These are phyloP conservation scores for Pyrochroa serraticornis DNA, from an alignment of 2,888 invertebrate genomes.

Conservation along the genomic window DNA sequence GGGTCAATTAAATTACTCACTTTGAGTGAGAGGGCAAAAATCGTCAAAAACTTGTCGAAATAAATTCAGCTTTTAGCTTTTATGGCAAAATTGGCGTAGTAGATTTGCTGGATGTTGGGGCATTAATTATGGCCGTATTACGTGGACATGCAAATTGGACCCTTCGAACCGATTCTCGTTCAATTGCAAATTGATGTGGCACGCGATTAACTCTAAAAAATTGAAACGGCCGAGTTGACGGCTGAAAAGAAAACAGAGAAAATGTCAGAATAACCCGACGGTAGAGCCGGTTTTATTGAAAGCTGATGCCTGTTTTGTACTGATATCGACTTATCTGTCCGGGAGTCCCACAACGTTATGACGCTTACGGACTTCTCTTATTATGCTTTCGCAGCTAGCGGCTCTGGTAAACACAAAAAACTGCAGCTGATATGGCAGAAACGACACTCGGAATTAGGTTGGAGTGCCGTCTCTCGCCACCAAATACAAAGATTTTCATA, in stretches of 20 bases:
- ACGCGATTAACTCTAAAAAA: slow-evolving; percentile 4
- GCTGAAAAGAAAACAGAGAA: slow-evolving; percentile 11
- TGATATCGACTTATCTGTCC: slow-evolving; percentile 37
- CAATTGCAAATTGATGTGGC: background rate
- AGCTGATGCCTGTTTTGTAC: slow-evolving; percentile 33
- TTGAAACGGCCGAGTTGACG: background rate
- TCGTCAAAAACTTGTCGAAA: no score
- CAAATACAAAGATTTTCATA: no score
- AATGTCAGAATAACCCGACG: slow-evolving; percentile 18
- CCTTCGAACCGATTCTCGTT: background rate
- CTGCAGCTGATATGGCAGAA: no score
- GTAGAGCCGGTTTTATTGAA: slow-evolving; percentile 30
- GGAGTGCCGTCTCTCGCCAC: no score
- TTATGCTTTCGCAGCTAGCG: slow-evolving; percentile 24
- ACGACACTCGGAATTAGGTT: no score
- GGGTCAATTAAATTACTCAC: no score
- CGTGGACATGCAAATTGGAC: no score
- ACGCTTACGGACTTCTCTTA: slow-evolving; percentile 26
- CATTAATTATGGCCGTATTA: no score
- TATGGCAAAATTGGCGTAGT: no score
- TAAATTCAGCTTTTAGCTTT: no score
- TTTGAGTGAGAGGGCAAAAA: no score
- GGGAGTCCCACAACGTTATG: slow-evolving; percentile 27
- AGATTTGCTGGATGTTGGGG: no score
- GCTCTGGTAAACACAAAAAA: slow-evolving; percentile 6